Conservation (phyloP, 2,888 invertebrate genomes). For the Rhopalosiphum nymphaeae region DNA sequence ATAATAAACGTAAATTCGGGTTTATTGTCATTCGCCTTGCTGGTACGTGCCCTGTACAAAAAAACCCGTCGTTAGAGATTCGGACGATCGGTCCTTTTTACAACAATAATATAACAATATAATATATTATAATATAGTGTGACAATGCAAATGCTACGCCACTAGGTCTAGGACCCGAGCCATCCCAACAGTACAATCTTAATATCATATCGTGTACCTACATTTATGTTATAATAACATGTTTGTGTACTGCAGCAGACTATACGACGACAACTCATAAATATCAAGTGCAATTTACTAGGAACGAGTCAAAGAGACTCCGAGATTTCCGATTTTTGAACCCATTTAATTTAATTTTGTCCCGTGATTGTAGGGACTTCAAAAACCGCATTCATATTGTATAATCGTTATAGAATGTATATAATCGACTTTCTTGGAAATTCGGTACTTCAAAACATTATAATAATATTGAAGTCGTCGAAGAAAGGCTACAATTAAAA, state of each 20-base stretch:
- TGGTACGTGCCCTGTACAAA: slow-evolving; percentile 41
- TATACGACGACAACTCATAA: not conserved
- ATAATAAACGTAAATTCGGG: not conserved
- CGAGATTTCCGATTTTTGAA: not conserved
- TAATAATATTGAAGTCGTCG: not conserved
- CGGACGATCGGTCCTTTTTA: slow-evolving; percentile 37
- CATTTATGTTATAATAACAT: not conserved
- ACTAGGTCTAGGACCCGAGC: slow-evolving; percentile 14
- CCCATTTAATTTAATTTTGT: not conserved
- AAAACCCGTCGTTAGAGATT: slow-evolving; percentile 9
- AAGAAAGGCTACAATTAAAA: not conserved
- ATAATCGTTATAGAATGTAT: not conserved
- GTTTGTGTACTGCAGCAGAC: not conserved
- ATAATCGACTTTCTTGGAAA: not conserved
- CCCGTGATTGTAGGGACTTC: not conserved
- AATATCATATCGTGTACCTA: not conserved
- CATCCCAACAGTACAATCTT: not conserved
- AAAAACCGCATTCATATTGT: not conserved
- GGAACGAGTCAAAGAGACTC: not conserved
- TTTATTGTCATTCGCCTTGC: not conserved
- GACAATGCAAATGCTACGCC: not conserved
- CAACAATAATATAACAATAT: slow-evolving; percentile 40
- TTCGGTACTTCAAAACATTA: not conserved
- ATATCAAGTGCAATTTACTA: not conserved
- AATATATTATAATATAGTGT: not conserved